phyloP scores from a whole-genome alignment of 2,888 invertebrate species.

The Balanococcus diminutus region DNA sequence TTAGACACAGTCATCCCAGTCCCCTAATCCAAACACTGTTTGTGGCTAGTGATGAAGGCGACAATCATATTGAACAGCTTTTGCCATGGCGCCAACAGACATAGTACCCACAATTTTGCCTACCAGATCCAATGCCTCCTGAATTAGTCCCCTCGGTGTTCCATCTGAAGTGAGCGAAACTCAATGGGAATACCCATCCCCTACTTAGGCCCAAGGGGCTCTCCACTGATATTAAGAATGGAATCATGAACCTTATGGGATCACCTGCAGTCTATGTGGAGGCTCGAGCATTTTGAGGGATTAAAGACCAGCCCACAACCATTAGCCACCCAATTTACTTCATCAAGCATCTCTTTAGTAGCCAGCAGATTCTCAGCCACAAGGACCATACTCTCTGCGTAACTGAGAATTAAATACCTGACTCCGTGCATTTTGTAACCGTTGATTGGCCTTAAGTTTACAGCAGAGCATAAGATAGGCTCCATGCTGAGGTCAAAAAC shows the following conservation, averaged over 20 bases:
- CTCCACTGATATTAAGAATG: neutral
- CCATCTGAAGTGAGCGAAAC: neutral
- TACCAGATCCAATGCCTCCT: neutral
- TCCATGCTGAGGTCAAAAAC: constrained; percentile 3
- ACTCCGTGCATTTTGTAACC: neutral
- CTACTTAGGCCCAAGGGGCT: neutral
- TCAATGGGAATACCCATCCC: neutral
- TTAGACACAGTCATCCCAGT: too few species aligned
- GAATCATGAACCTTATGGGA: neutral
- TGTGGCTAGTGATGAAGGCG: too few species aligned
- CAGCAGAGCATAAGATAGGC: neutral
- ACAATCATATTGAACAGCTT: neutral
- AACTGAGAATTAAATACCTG: neutral
- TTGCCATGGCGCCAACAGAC: neutral
- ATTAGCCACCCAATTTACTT: neutral
- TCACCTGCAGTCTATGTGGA: neutral
- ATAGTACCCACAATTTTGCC: neutral
- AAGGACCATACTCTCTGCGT: neutral
- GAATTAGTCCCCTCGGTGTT: neutral
- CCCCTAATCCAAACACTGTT: too few species aligned
- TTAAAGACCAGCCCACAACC: neutral
- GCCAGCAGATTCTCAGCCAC: neutral
- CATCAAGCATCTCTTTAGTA: neutral
- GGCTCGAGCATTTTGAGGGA: neutral
- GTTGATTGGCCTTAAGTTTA: neutral